Evolutionary conservation across 2,797 vertebrate species (phyloP), one percentile per base, ranked within the genome.

Genomic region (Lepilemur ruficaudatus): DNA sequence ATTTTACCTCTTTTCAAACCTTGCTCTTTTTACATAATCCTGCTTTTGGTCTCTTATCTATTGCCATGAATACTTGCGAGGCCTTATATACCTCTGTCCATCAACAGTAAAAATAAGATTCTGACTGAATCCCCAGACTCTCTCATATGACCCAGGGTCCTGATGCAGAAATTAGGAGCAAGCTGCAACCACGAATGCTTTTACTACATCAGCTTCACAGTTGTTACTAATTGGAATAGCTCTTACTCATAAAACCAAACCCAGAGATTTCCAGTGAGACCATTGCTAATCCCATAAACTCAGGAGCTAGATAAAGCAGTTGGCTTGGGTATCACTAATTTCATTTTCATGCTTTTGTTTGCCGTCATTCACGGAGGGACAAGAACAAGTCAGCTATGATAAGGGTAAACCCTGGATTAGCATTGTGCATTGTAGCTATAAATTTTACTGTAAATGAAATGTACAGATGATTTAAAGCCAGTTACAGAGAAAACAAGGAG

Each of bases 241-340:
- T 89, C 90, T 97, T 86, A 79, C 94, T 96, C 8, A 17, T 97
- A 97, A 98, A 98, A 97, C 93, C 93, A 98, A 98, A 97, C 95
- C 91, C 86, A 96, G 91, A 98, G 94, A 98, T 98, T 98, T 98
- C 96, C 90, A 91, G 57, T 48, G 96, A 98, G 97, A 98, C 96
- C 98, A 98, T 87, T 98, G 94, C 96, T 98, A 98, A 98, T 98
- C 97, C 93, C 96, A 97, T 98, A 97, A 98, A 98, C 95, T 97
- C 84, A 92, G 93, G 89, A 97, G 69, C 61, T 96, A 98, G 97
- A 98, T 97, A 97, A 98, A 98, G 96, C 98, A 94, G 50, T 97
- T 98, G 97, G 88, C 94, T 87, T 96, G 96, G 91, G 97, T 97
- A 96, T 98, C 85, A 97, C 97, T 98, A 98, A 98, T 98, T 98